These are phyloP conservation scores for Globodera ellingtonae DNA, from an alignment of 1,140 invertebrate genomes.

Conservation along the genomic window DNA sequence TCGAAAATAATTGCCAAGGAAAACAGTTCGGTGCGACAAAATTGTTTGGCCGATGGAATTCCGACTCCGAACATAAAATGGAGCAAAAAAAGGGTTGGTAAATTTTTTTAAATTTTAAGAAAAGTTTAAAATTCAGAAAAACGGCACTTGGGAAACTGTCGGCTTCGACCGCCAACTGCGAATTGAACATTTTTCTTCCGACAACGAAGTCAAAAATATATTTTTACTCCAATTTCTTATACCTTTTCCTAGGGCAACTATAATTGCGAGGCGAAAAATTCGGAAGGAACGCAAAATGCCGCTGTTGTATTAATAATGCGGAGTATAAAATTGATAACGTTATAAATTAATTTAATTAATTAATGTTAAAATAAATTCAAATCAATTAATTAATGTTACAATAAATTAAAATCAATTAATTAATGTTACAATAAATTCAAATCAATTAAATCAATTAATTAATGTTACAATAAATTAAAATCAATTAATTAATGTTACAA, in stretches of 20 bases:
- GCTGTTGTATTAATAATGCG: slow-evolving; percentile 10
- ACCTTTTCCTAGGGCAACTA: slow-evolving; percentile 29
- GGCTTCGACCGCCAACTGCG: neutral
- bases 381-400: too few species aligned
- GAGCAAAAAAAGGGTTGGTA: slow-evolving; percentile 8
- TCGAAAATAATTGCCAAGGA: neutral
- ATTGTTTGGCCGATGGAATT: slow-evolving; percentile 5
- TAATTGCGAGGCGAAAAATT: slow-evolving; percentile 31
- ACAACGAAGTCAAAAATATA: neutral
- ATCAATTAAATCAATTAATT: too few species aligned
- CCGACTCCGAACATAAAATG: neutral
- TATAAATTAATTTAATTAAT: too few species aligned
- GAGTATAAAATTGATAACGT: neutral
- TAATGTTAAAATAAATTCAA: too few species aligned
- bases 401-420: too few species aligned
- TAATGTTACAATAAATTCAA: too few species aligned
- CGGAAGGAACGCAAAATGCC: slow-evolving; percentile 27
- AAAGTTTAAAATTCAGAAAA: neutral
- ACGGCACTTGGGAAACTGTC: neutral
- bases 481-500: too few species aligned
- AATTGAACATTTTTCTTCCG: neutral
- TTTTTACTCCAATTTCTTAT: slow-evolving; percentile 1
- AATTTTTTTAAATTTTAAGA: neutral
- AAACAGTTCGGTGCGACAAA: neutral
- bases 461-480: too few species aligned